Conservation (phyloP, 1,140 invertebrate genomes). For the Rhizoglyphus robini region DNA sequence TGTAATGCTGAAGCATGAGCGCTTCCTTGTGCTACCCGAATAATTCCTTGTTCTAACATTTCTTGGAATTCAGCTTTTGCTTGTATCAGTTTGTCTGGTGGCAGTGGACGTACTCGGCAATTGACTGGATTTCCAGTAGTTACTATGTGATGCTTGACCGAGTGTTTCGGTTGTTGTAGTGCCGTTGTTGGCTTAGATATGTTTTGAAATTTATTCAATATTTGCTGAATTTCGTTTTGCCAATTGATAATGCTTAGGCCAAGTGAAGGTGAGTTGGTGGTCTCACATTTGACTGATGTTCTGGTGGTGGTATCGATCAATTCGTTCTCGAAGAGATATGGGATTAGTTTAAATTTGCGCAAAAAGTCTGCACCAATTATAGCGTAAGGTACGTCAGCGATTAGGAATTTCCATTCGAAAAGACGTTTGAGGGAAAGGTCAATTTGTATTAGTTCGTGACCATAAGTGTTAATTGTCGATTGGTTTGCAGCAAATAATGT, state of each 20-base stretch:
- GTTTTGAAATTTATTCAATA: neutral
- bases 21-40: too few relatives aligned
- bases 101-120: neutral
- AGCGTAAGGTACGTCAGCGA: constrained; percentile 17
- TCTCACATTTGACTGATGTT: neutral
- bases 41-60: too few relatives aligned
- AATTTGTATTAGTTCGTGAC: neutral
- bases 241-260: neutral
- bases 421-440: constrained; percentile 1
- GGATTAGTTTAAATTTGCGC: constrained; percentile 2
- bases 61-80: constrained; percentile 8
- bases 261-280: constrained; percentile 5
- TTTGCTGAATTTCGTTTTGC: constrained; percentile 9
- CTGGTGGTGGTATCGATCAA: constrained; percentile 6
- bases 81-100: constrained; percentile 22
- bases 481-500: constrained; percentile 17
- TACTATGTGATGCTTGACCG: too few relatives aligned
- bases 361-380: constrained; percentile 24
- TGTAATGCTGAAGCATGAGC: too few relatives aligned
- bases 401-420: constrained; percentile 17
- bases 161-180: too few relatives aligned
- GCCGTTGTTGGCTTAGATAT: too few relatives aligned
- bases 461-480: constrained; percentile 18
- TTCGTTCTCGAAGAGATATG: neutral
- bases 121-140: too few relatives aligned